phyloP scores from a whole-genome alignment of 2,797 vertebrate species.

The Smutsia gigantea region DNA sequence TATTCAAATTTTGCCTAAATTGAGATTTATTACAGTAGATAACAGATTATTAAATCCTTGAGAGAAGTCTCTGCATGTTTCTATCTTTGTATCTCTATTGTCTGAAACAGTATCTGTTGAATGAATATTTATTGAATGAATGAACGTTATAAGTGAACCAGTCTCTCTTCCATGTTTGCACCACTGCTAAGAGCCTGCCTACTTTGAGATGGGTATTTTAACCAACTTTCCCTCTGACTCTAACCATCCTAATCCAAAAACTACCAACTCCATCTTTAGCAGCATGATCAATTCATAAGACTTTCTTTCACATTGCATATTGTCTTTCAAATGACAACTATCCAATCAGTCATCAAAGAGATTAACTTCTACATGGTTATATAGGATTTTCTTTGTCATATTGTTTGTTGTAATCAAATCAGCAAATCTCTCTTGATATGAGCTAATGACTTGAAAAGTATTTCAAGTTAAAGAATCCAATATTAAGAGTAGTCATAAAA shows the following conservation, averaged over 20 bases:
- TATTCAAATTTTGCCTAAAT: slow-evolving; percentile 34
- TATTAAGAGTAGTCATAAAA: slow-evolving; percentile 8
- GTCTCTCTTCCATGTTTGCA: background rate
- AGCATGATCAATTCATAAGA: background rate
- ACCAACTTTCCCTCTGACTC: background rate
- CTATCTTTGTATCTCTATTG: background rate
- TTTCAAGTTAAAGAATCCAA: background rate
- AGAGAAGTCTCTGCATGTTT: background rate
- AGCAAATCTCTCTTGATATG: slow-evolving; percentile 12
- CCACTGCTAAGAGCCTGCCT: background rate
- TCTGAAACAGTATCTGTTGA: background rate
- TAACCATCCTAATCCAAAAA: background rate
- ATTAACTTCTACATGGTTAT: background rate
- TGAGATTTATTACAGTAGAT: background rate
- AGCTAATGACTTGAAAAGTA: slow-evolving; percentile 44
- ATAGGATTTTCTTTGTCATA: background rate
- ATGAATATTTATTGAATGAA: background rate
- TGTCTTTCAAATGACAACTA: slow-evolving; percentile 6
- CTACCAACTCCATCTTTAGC: background rate
- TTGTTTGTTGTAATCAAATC: background rate
- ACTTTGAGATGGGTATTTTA: background rate
- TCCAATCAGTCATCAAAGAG: background rate
- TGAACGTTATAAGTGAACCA: background rate
- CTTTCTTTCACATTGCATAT: background rate
- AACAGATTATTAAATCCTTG: background rate